Percentiles rank a stretch among this genome's conserved stretches.
Conservation (phyloP, 2,797 vertebrate species). For the Malurus leucopterus region DNA sequence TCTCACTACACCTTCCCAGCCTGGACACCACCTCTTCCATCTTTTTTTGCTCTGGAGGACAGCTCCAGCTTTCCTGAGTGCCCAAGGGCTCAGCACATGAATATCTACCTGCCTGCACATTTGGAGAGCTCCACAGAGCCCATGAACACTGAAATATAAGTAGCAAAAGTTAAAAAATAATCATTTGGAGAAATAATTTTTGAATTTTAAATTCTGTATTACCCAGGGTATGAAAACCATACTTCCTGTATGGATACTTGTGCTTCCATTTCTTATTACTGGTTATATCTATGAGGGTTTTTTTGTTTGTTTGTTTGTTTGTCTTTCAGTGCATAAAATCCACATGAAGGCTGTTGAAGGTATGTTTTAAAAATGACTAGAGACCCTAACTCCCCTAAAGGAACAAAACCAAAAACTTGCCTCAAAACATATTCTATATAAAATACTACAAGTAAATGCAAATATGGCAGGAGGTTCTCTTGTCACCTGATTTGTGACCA, state of each 20-base stretch:
- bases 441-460: neutral
- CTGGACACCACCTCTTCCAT: neutral
- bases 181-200: neutral
- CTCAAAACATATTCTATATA: neutral
- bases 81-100: neutral
- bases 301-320: neutral
- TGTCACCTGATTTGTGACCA: neutral
- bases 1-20: neutral
- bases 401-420: neutral
- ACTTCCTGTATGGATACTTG: neutral
- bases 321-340: neutral
- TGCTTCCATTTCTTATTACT: neutral
- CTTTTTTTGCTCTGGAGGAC: neutral
- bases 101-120: neutral
- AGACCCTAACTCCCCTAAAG: neutral
- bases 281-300: rapidly evolving
- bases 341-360: neutral
- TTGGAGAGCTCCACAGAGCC: neutral
- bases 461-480: neutral
- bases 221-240: neutral
- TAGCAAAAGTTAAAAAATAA: neutral
- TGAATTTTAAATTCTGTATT: neutral
- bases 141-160: neutral
- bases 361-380: neutral
- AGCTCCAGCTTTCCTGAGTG: neutral